phyloP scores from a whole-genome alignment of 2,888 invertebrate genomes.

The Helobdella robusta region DNA sequence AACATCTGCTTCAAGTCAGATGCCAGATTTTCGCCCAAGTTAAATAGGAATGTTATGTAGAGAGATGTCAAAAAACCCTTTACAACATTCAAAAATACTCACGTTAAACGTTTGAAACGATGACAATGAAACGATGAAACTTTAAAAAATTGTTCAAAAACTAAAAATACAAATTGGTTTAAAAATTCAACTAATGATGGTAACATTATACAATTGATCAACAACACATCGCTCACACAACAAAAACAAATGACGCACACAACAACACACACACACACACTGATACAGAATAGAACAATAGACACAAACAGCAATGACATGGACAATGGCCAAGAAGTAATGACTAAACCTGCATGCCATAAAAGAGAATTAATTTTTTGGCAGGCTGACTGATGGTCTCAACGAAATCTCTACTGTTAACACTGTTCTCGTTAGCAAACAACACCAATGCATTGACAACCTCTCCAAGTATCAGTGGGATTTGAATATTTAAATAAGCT shows the following conservation, averaged over 20 bases:
- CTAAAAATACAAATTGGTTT: too few species aligned
- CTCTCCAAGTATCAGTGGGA: slow-evolving; percentile 72
- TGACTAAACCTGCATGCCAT: slow-evolving; percentile 61
- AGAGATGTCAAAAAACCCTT: slow-evolving; percentile 75
- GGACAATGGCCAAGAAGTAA: too few species aligned
- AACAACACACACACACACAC: too few species aligned
- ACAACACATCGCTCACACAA: too few species aligned
- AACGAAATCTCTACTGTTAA: slow-evolving; percentile 37
- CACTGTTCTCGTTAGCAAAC: slow-evolving; percentile 36
- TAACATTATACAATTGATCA: too few species aligned
- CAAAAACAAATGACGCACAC: too few species aligned
- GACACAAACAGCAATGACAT: too few species aligned
- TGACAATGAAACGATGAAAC: too few species aligned
- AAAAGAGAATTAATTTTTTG: slow-evolving; percentile 60
- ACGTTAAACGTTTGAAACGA: too few species aligned
- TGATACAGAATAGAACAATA: too few species aligned
- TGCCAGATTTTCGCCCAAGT: slow-evolving; percentile 79
- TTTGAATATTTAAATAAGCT: slow-evolving; percentile 77
- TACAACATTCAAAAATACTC: background rate
- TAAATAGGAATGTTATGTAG: slow-evolving; percentile 76
- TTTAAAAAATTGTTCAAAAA: too few species aligned
- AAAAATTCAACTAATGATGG: too few species aligned
- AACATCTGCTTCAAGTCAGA: slow-evolving; percentile 68
- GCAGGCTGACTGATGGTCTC: slow-evolving; percentile 56
- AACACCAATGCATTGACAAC: slow-evolving; percentile 68